Base-by-base conservation (phyloP, 2,797 vertebrate species). In the Clarias laeviceps region DNA sequence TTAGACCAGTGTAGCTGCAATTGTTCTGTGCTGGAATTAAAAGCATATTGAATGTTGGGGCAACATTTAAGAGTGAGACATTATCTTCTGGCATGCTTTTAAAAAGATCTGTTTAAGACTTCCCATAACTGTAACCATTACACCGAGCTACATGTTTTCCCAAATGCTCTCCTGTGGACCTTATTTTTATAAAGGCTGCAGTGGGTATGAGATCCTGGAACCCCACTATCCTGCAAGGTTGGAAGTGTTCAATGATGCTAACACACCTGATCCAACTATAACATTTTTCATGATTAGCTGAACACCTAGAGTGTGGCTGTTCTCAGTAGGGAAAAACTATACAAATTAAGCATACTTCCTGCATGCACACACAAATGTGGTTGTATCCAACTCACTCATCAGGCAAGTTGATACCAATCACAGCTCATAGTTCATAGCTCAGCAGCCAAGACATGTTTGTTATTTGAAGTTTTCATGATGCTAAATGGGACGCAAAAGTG, bases 191-290 rank as follows among this genome's bases (percentile, higher is more conserved):
- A 65, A 80, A 45, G 6, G 15, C 24, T 50, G 7, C 59, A 45
- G 24, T 1, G 3, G 18, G 34, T 40, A 0, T 62, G 14, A 27
- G 37, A n/a, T 40, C 59, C 34, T 79, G 57, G 61, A 80, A n/a
- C 77, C 5, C 15, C 4, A 4, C 37, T 45, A 18, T 62, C 14
- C 34, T 80, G 24, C 32, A 45, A 29, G 65, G 61, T 80, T 78
- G 37, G 14, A 80, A 29, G n/a, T 6, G 37, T 20, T 50, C 7
- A 3, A 34, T 80, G 59, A 64, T 45, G 34, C 78, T 45, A 64
- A 80, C 15, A 11, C n/a, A 65, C 24, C 78, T 80, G 17, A 65
- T 80, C 78, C 61, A 80, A 65, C n/a, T 45, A 80, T 27, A 80
- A 50, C 61, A 80, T 80, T 80, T 14, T n/a, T 29, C 7, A 17